These are phyloP conservation scores for Elmis aenea DNA, from an alignment of 2,888 invertebrate species.

Conservation along the genomic window DNA sequence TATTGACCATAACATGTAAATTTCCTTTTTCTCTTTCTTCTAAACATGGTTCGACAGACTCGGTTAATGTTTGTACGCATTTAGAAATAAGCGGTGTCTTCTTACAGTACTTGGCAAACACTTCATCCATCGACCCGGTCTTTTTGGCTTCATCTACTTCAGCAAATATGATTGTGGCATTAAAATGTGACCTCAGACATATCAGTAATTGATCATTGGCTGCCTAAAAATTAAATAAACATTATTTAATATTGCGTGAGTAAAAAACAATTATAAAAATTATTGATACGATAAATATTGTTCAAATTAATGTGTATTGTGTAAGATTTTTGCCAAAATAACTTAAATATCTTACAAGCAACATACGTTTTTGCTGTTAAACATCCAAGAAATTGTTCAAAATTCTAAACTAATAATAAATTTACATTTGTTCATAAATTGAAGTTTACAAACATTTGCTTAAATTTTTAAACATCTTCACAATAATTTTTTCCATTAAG, in stretches of 20 bases:
- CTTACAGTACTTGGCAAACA: constrained; percentile 52
- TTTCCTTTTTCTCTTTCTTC: constrained; percentile 45
- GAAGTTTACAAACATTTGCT: too few relatives aligned
- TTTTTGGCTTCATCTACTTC: constrained; percentile 52
- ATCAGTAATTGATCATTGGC: constrained; percentile 34
- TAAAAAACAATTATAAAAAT: neutral
- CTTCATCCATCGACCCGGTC: constrained; percentile 52
- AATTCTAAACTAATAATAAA: too few relatives aligned
- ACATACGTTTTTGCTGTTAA: too few relatives aligned
- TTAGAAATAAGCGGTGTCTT: constrained; percentile 44
- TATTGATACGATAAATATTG: neutral
- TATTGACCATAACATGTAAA: constrained; percentile 44
- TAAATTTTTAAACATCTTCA: too few relatives aligned
- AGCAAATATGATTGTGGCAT: constrained; percentile 40
- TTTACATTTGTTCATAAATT: too few relatives aligned
- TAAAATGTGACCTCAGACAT: constrained; percentile 43
- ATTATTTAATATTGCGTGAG: too few relatives aligned
- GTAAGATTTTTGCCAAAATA: too few relatives aligned
- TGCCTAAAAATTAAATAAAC: constrained; percentile 26
- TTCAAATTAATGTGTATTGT: too few relatives aligned
- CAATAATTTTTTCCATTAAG: too few relatives aligned
- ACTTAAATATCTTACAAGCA: too few relatives aligned
- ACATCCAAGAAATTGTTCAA: too few relatives aligned
- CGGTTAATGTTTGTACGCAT: constrained; percentile 46
- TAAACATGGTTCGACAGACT: constrained; percentile 47